Base-by-base conservation (phyloP, 2,797 vertebrate species). In the Rhinophrynus dorsalis region DNA sequence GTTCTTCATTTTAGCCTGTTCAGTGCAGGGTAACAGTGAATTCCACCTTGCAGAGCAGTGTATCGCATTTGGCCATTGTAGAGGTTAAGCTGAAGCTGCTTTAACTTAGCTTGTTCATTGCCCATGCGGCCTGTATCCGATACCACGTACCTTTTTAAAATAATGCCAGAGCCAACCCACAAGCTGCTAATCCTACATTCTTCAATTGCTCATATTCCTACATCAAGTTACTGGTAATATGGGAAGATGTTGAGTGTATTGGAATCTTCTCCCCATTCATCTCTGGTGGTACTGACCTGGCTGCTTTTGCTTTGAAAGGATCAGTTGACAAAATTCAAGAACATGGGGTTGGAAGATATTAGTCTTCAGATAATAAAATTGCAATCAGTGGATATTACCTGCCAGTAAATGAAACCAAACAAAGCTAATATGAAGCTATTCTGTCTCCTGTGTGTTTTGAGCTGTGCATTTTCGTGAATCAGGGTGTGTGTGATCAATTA, bases 331-430 rank as follows among this genome's bases (percentile, higher is more conserved):
- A 11, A 12, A n/a, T 17, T 5, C 5, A 35, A 13, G 27, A 18
- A 29, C 38, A 15, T 35, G 15, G 65, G 54, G 21, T 24, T 20
- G 17, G 32, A 40, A 21, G 4, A 17, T 13, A 5, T 30, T 35
- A 15, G 6, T 20, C 23, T 9, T 58, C 21, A 12, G 13, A 51
- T 9, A 2, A 10, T 20, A 67, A 17, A 30, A 56, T 23, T 67
- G 54, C 21, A 47, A 67, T 68, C 45, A 26, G 44, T 52, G 57
- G 37, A 61, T 69, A 37, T 54, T 44, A 38, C n/a, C 6, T 33
- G 18, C 44, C 47, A 61, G 26, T 52, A 60, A 67, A 57, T 44
- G 3, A 27, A 44, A 26, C 21, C 9, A 55, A 55, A 37, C 33
- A 38, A 11, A 20, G 18, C 20, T 13, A 20, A 55, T 50, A 21